Conservation (phyloP, 2,888 invertebrate genomes). For the Diogma glabrata region DNA sequence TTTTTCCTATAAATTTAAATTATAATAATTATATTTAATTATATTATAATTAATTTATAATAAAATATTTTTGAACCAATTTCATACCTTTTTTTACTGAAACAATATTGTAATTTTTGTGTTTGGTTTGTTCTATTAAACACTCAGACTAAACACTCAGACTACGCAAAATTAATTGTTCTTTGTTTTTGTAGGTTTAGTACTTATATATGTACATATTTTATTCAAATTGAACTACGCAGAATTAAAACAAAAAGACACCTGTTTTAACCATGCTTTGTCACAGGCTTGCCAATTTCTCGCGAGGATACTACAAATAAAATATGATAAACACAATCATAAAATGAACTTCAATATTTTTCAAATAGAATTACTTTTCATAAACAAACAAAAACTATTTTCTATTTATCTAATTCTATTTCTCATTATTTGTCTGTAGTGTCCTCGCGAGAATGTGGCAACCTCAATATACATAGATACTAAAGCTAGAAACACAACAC, state of each 20-base stretch:
- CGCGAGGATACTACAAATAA: no score
- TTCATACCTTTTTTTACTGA: neutral
- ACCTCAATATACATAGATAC: neutral
- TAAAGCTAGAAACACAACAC: no score
- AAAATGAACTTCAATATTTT: no score
- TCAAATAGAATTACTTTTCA: no score
- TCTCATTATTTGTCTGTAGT: no score
- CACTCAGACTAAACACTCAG: no score
- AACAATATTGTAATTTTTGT: slow-evolving; percentile 1
- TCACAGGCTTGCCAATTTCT: no score
- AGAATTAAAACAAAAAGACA: slow-evolving; percentile 1
- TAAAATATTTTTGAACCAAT: slow-evolving; percentile 1
- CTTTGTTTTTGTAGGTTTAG: neutral
- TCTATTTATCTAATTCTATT: no score
- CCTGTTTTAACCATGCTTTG: neutral
- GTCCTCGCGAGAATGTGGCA: no score
- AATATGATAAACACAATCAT: no score
- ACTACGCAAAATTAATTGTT: neutral
- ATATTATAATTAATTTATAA: neutral
- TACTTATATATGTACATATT: neutral
- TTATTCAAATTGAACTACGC: neutral
- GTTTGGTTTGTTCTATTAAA: neutral
- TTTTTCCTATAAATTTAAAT: neutral
- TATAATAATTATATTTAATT: neutral
- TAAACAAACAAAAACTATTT: neutral